Conservation (phyloP, 2,113 vertebrate genomes). For the Sciurus niger region DNA sequence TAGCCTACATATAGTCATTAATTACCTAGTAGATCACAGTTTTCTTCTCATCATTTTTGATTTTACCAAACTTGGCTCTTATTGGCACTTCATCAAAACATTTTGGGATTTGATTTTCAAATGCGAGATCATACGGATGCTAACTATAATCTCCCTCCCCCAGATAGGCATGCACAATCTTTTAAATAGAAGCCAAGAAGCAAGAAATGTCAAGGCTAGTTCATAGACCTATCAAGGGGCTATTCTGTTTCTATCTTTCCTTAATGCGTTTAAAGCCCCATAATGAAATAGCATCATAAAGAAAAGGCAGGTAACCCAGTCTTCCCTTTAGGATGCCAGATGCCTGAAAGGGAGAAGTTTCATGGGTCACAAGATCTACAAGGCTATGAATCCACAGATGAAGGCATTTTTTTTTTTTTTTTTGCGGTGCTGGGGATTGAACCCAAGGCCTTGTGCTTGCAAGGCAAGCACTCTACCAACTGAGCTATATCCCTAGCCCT, state of each 20-base stretch:
- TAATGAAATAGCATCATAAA: background rate
- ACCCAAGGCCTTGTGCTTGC: too few relatives aligned
- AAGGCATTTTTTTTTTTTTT: background rate
- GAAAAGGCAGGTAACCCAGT: background rate
- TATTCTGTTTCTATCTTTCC: conserved; percentile 22
- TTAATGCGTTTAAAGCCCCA: conserved; percentile 28
- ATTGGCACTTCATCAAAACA: background rate
- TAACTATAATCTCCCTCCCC: background rate
- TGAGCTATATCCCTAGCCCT: too few relatives aligned
- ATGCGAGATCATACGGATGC: background rate
- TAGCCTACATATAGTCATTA: background rate
- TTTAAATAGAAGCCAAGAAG: background rate
- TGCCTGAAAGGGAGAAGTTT: background rate
- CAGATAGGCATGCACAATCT: background rate
- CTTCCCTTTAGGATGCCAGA: background rate
- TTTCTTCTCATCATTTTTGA: background rate
- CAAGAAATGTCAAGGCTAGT: background rate
- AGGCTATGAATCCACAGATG: background rate
- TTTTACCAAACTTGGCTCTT: background rate
- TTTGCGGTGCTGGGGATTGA: too few relatives aligned
- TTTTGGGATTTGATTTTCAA: background rate
- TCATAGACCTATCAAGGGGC: background rate
- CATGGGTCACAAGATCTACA: background rate
- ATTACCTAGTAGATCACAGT: background rate
- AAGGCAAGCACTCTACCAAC: too few relatives aligned